These are phyloP conservation scores for Pristionchus mayeri DNA, from an alignment of 2,888 invertebrate species.

Conservation along the genomic window DNA sequence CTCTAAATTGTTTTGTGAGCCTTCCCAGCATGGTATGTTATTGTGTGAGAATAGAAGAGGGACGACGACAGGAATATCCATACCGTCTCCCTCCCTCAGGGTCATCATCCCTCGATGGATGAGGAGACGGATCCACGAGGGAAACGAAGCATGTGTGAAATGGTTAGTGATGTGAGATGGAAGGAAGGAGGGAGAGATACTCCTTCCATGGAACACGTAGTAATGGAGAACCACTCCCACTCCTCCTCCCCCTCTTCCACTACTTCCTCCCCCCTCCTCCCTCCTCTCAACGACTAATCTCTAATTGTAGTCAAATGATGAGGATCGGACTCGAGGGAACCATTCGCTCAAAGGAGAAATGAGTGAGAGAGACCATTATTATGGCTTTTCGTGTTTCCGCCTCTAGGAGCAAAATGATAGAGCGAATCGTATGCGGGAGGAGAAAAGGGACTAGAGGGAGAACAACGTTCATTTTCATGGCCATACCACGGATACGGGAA, in stretches of 20 bases:
- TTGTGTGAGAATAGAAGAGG: constrained; percentile 7
- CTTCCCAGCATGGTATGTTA: constrained; percentile 19
- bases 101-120: background rate
- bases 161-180: constrained; percentile 30
- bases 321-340: constrained; percentile 21
- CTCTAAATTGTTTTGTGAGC: constrained; percentile 40
- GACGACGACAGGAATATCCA: background rate
- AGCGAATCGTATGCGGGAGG: background rate
- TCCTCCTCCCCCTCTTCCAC: too few relatives aligned
- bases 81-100: background rate
- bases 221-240: too few relatives aligned
- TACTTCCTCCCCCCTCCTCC: background rate
- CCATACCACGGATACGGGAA: too few relatives aligned
- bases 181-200: background rate
- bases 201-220: background rate
- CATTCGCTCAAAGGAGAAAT: background rate
- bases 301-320: constrained; percentile 14
- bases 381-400: constrained; percentile 41
- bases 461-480: too few relatives aligned
- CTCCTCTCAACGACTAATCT: constrained; percentile 26
- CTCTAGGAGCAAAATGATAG: background rate
- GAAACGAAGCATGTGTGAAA: background rate
- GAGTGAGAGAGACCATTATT: constrained; percentile 27
- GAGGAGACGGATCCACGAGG: background rate
- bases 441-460: background rate